Base-by-base conservation (phyloP, 2,797 vertebrate genomes). In the Melanotaenia parkinsoni region DNA sequence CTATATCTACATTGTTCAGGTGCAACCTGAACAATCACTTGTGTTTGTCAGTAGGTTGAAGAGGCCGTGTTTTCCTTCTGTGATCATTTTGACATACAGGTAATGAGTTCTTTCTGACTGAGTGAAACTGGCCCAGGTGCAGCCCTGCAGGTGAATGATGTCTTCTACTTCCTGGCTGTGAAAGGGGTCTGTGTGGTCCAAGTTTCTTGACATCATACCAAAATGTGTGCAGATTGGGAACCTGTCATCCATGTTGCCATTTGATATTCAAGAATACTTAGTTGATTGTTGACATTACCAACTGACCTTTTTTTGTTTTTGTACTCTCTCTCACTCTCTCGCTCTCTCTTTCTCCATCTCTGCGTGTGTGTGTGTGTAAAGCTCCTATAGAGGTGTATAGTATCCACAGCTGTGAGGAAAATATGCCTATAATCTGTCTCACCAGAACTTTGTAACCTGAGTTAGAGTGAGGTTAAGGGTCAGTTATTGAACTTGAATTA, bases 401-500 rank as follows among this genome's bases (percentile, higher is more conserved):
- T 86, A 76, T 89, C 88, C 88, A 90, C 91, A 92, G 91, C 89
- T 89, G 89, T 90, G 87, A 91, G 82, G 83, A 88, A 91, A 93
- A 90, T 85, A 85, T 79, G 79, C 79, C 87, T 87, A 86, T 92
- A 92, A 92, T 92, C 85, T 89, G 89, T 90, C 88, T 91, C 88
- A 77, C 82, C 82, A 81, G 88, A 87, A 78, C 85, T 77, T 85
- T 84, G 93, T 89, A 93, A 93, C 91, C 89, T 75, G 90, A 94
- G 91, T 89, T 80, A 72, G 79, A 83, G 84, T 43, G 67, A 86
- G 91, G 91, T 92, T 81, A 92, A 81, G 82, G 89, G 91, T 93
- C 89, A 93, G 86, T 92, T 92, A 92, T 93, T 93, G 91, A 92
- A 92, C 92, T 93, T 91, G 88, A 92, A 91, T 92, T 89, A 90